Conservation (phyloP, 2,113 vertebrate species). For the Pseudois nayaur region DNA sequence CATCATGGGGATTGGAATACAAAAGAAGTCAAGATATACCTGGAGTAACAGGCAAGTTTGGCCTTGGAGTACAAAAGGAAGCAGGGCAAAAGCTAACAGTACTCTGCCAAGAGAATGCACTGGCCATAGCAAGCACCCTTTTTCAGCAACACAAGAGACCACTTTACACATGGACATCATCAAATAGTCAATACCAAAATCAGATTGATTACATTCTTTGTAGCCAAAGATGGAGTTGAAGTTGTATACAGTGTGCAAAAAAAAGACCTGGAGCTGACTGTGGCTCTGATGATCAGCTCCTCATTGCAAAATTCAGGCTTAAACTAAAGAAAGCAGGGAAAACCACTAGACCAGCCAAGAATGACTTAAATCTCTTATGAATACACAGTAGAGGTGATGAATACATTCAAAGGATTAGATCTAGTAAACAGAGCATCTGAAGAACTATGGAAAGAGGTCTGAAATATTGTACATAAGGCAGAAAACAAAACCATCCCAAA, state of each 20-base stretch:
- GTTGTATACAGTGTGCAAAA: background rate
- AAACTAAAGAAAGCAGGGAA: background rate
- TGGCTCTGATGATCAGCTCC: background rate
- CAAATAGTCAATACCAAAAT: background rate
- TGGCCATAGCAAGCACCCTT: background rate
- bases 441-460: background rate
- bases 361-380: background rate
- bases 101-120: background rate
- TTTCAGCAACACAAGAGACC: background rate
- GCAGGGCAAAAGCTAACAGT: background rate
- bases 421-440: background rate
- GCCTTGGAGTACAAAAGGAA: background rate
- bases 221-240: background rate
- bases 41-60: background rate
- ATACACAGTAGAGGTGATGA: background rate
- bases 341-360: background rate
- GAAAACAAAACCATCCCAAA: background rate
- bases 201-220: background rate
- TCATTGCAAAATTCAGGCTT: background rate
- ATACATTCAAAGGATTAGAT: background rate
- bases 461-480: background rate
- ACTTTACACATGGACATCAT: background rate
- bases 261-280: background rate
- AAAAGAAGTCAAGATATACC: background rate
- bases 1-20: background rate